phyloP scores from a whole-genome alignment of 2,888 invertebrate genomes.

The Leptodirus hochenwartii region DNA sequence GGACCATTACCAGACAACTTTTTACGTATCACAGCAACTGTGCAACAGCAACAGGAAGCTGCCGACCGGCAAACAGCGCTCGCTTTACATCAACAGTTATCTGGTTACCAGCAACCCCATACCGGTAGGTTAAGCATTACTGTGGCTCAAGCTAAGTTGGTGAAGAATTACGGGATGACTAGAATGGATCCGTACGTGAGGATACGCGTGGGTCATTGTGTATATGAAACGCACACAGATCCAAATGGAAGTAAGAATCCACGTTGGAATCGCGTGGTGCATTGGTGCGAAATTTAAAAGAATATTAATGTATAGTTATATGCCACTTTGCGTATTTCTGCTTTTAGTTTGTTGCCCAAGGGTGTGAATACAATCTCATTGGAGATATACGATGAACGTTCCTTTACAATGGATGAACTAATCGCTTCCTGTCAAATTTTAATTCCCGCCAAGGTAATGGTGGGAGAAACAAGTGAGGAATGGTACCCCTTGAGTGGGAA shows the following conservation, averaged over 20 bases:
- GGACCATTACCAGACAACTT: conserved; percentile 68
- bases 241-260: conserved; percentile 91
- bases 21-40: conserved; percentile 36
- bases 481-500: conserved; percentile 90
- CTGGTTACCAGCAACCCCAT: conserved; percentile 18
- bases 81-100: conserved; percentile 44
- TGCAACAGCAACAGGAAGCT: conserved; percentile 48
- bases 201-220: conserved; percentile 78
- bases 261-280: conserved; percentile 88
- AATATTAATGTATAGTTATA: conserved; percentile 1
- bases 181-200: conserved; percentile 95
- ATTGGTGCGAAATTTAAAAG: conserved; percentile 43
- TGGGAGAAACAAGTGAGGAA: conserved; percentile 84
- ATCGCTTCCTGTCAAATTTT: conserved; percentile 87
- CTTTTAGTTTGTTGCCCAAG: conserved; percentile 59
- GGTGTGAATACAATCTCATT: conserved; percentile 79
- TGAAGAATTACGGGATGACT: conserved; percentile 87
- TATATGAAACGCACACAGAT: conserved; percentile 91
- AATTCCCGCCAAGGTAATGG: conserved; percentile 67
- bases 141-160: conserved; percentile 76
- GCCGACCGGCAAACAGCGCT: conserved; percentile 63
- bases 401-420: conserved; percentile 89
- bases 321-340: conserved; percentile 9
- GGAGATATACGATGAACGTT: conserved; percentile 94
- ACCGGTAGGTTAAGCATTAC: conserved; percentile 66